phyloP scores from a whole-genome alignment of 1,140 invertebrate species.

The Sipha flava region DNA sequence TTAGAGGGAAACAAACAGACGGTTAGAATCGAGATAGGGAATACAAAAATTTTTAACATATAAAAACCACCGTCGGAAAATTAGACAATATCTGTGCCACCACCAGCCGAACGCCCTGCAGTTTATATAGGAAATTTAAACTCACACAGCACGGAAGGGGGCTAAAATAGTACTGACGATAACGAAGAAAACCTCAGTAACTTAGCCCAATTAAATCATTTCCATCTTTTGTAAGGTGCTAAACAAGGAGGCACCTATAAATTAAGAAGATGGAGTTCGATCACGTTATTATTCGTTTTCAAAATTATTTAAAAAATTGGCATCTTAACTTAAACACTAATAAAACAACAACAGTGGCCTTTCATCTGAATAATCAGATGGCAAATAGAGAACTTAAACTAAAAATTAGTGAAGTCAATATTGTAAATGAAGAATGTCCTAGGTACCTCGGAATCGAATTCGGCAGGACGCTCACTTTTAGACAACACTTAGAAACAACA shows the following conservation, averaged over 20 bases:
- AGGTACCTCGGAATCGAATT: neutral
- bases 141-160: neutral
- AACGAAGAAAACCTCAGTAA: neutral
- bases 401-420: no score
- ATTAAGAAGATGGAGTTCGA: neutral
- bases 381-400: neutral
- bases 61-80: neutral
- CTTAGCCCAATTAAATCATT: neutral
- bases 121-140: neutral
- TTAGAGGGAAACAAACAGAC: neutral
- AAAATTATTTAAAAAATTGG: neutral
- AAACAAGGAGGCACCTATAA: neutral
- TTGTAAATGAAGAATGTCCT: neutral
- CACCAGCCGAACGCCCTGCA: neutral
- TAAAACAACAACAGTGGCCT: no score
- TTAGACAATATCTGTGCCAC: neutral
- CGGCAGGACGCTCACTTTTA: neutral
- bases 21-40: slow-evolving; percentile 2
- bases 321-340: neutral
- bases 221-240: neutral
- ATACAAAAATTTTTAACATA: neutral
- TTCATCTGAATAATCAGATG: neutral
- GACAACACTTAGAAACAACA: no score
- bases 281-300: no score
- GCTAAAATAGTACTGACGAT: neutral